Percentiles rank a stretch among this genome's conserved stretches.
phyloP scores from a whole-genome alignment of 2,888 invertebrate genomes.

The Idaea dimidiata region DNA sequence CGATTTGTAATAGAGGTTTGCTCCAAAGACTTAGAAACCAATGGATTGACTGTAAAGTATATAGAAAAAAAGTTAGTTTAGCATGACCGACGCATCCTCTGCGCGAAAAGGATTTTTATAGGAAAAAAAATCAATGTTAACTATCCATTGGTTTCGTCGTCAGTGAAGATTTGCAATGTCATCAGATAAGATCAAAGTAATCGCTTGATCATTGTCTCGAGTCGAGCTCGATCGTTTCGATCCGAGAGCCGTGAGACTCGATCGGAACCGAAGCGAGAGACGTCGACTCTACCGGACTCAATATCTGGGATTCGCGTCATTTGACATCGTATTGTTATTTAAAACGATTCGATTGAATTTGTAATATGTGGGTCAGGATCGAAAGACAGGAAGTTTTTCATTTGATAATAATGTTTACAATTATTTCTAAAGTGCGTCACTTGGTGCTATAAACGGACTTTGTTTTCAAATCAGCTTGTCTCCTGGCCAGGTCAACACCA shows the following conservation, averaged over 20 bases:
- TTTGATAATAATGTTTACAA: not conserved
- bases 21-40: too few species aligned
- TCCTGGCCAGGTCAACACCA: not conserved
- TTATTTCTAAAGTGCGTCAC: constrained; percentile 7
- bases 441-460: constrained; percentile 7
- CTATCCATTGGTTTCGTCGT: not conserved
- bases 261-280: constrained; percentile 55
- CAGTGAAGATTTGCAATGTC: constrained; percentile 10
- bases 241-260: constrained; percentile 49
- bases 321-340: constrained; percentile 9
- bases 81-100: too few species aligned
- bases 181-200: constrained; percentile 80
- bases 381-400: constrained; percentile 12
- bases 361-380: constrained; percentile 13
- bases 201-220: constrained; percentile 64
- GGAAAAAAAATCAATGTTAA: too few species aligned
- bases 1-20: too few species aligned
- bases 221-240: constrained; percentile 61
- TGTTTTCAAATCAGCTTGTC: not conserved
- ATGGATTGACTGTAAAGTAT: too few species aligned
- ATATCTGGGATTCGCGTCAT: constrained; percentile 83
- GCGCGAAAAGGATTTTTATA: too few species aligned
- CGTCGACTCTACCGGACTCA: constrained; percentile 61
- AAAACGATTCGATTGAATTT: constrained; percentile 13
- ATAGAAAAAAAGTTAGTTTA: too few species aligned